Evolutionary conservation across 2,113 vertebrate genomes (phyloP).

Genomic region (human): DNA sequence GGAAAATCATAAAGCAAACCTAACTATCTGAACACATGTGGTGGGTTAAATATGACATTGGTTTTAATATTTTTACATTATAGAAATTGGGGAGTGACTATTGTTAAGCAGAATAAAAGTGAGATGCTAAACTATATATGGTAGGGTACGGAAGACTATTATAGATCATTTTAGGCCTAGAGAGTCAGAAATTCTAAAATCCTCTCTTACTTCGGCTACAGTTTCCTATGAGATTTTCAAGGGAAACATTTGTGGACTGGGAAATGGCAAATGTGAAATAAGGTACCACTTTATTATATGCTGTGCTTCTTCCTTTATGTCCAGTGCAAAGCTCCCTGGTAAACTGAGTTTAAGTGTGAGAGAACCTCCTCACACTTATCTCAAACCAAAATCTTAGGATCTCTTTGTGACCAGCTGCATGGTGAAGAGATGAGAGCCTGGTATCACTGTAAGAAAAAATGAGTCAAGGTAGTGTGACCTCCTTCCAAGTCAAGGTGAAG

Average conservation of each 20-base stretch:
- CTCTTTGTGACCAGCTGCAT: not conserved
- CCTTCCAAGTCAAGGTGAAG: not conserved
- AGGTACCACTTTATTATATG: not conserved
- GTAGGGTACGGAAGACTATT: not conserved
- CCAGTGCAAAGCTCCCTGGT: not conserved
- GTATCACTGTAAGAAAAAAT: not conserved
- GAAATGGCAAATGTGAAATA: constrained; percentile 16
- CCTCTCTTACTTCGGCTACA: not conserved
- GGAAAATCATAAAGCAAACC: not conserved
- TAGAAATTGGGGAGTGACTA: not conserved
- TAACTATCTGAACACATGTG: not conserved
- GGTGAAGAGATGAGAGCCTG: not conserved
- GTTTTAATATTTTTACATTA: not conserved
- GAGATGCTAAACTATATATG: not conserved
- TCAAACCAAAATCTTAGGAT: constrained; percentile 1
- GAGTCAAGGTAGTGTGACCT: not conserved
- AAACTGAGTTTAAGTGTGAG: not conserved
- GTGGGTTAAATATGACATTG: not conserved
- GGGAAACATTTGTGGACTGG: not conserved
- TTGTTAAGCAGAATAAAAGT: constrained; percentile 27
- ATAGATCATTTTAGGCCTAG: not conserved
- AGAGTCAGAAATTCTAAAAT: not conserved
- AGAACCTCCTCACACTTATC: not conserved
- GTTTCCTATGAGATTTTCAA: not conserved
- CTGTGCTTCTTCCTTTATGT: not conserved